Percentiles rank a stretch among this genome's conserved stretches.
These are phyloP conservation scores for Metallyticus violacea DNA, from an alignment of 2,888 invertebrate species.

Conservation along the genomic window DNA sequence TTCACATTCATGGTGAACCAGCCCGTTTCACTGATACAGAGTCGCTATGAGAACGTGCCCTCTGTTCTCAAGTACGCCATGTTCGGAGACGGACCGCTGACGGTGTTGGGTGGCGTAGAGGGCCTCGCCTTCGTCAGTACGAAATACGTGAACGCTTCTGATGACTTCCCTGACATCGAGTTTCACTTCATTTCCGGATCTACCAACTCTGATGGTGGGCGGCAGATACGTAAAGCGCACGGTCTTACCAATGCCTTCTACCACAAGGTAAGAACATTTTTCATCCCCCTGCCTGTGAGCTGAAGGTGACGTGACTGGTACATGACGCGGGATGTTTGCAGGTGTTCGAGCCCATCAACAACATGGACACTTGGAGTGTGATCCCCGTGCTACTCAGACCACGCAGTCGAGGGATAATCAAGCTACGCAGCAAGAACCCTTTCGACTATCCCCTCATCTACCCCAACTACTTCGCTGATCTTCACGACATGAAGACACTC, in stretches of 20 bases:
- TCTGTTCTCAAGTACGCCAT: constrained; percentile 75
- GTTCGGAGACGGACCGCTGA: constrained; percentile 78
- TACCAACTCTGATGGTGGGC: constrained; percentile 81
- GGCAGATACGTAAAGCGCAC: constrained; percentile 75
- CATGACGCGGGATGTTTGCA: not conserved
- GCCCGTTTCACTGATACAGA: constrained; percentile 74
- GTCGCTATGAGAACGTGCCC: constrained; percentile 73
- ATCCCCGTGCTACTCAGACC: constrained; percentile 83
- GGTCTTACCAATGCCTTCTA: constrained; percentile 71
- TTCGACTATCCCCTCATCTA: constrained; percentile 86
- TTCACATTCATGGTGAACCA: constrained; percentile 78
- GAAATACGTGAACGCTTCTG: constrained; percentile 72
- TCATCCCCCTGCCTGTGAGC: no score
- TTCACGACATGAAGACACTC: constrained; percentile 73
- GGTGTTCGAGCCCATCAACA: constrained; percentile 71
- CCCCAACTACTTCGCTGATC: constrained; percentile 85
- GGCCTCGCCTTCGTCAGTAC: constrained; percentile 87
- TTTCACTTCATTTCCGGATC: constrained; percentile 86
- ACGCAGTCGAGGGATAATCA: constrained; percentile 77
- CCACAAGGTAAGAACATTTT: constrained; percentile 50
- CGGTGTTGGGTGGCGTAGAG: constrained; percentile 86
- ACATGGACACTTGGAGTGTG: constrained; percentile 78
- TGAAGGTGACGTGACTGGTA: no score
- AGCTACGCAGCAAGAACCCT: constrained; percentile 78
- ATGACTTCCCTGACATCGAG: constrained; percentile 87